Evolutionary conservation across 1,140 invertebrate species (phyloP).

Genomic region (Arion vulgaris): DNA sequence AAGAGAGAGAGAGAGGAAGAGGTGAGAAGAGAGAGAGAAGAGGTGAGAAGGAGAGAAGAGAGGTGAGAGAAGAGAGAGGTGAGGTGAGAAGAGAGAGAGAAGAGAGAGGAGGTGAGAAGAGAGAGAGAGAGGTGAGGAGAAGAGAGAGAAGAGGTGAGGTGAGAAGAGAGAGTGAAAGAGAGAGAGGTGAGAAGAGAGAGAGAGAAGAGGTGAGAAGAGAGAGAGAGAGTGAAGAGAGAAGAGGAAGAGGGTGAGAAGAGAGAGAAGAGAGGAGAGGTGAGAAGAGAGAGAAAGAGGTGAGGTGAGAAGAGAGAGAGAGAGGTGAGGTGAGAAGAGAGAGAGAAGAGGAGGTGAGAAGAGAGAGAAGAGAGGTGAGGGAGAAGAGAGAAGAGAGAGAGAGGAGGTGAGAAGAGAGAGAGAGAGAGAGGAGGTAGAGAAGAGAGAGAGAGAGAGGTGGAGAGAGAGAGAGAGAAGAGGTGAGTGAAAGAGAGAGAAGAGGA

Average conservation of each 20-base stretch:
- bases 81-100: conserved; percentile 10
- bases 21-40: conserved; percentile 19
- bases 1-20: no score
- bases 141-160: conserved; percentile 17
- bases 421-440: no score
- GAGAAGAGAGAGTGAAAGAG: no score
- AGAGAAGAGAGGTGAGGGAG: background rate
- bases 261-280: background rate
- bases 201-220: no score
- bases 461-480: no score
- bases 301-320: conserved; percentile 24
- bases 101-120: conserved; percentile 29
- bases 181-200: no score
- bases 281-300: no score
- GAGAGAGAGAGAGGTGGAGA: background rate
- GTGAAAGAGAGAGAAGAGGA: no score
- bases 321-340: background rate
- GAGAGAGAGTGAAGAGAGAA: no score
- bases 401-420: conserved; percentile 1
- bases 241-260: no score
- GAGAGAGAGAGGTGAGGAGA: background rate
- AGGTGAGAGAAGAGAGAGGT: conserved; percentile 13
- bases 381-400: conserved; percentile 6
- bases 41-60: no score
- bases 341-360: no score